Evolutionary conservation across 1,140 invertebrate species (phyloP), one percentile per base, ranked within the genome.

Genomic region (Daktulosphaira vitifoliae): DNA sequence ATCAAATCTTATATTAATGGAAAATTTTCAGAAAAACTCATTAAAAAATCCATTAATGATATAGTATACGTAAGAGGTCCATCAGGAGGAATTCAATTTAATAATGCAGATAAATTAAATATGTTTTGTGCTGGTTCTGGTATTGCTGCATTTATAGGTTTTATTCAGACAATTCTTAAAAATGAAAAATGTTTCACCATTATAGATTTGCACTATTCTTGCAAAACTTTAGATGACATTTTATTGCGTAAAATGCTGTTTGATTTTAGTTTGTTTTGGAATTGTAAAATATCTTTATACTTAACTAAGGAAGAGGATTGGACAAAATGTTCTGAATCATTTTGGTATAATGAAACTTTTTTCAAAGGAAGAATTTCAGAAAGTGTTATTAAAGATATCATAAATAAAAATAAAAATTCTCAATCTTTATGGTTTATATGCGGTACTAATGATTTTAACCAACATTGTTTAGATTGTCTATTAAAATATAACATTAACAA

Each of bases 71-170:
- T 83, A 76, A 74, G 85, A 73, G 86, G 85, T 20, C 84, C 85
- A 20, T 85, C 81, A 77, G 82, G 83, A 16, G 71, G 73, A 38
- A 84, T 81, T 71, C 66, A 72, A 38, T 77, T 83, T 46, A 69
- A 68, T 25, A 68, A 72, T 66, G 78, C 72, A 68, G 74, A 75
- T 67, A 71, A 75, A 70, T 71, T 87, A 6, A 66, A 84, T 20
- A 80, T 87, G 76, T 74, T 87, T 53, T 81, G 80, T 53, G 83
- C 84, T 70, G 85, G 86, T 0, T 86, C 84, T 46, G 85, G 85
- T 1, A 80, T 87, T 66, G 81, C 83, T 37, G 83, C 85, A 20
- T 78, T 86, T 74, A 78, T 78, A 71, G 76, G 79, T 66, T 78
- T 88, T 11, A 79, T 82, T 25, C 75, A 79, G 51, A 69, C 73